Conservation (phyloP, 2,888 invertebrate genomes). For the Nesidiocoris tenuis region DNA sequence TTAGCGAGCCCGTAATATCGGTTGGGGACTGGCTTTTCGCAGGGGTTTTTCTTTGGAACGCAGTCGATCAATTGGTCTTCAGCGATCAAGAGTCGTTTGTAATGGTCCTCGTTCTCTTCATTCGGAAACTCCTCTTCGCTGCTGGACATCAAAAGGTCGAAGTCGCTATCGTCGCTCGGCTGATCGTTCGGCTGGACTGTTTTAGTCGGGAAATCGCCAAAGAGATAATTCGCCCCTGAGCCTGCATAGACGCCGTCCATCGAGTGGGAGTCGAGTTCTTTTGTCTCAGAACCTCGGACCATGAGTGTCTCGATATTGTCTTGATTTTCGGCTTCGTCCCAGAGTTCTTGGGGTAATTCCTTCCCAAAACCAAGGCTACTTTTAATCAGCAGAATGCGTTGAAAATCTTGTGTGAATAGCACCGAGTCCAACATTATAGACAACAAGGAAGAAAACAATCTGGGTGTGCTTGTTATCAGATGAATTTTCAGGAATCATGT, state of each 20-base stretch:
- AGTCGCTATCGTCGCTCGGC: slow-evolving; percentile 27
- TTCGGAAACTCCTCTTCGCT: slow-evolving; percentile 7
- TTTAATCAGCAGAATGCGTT: too few species aligned
- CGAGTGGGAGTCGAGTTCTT: slow-evolving; percentile 13
- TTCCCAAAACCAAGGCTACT: too few species aligned
- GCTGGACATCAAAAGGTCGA: slow-evolving; percentile 26
- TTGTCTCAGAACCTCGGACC: slow-evolving; percentile 13
- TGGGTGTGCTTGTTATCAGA: too few species aligned
- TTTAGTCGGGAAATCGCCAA: not conserved
- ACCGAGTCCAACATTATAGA: too few species aligned
- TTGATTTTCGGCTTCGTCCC: slow-evolving; percentile 32
- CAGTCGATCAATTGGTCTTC: slow-evolving; percentile 23
- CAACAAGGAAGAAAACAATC: too few species aligned
- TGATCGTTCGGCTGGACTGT: not conserved
- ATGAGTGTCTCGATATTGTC: slow-evolving; percentile 37
- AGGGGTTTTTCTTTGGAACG: not conserved
- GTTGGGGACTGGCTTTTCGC: not conserved
- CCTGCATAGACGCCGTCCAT: slow-evolving; percentile 6
- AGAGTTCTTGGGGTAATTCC: not conserved
- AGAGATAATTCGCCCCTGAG: not conserved
- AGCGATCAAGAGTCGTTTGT: slow-evolving; percentile 12
- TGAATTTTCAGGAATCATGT: not conserved
- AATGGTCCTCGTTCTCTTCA: slow-evolving; percentile 9
- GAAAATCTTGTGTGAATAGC: too few species aligned
- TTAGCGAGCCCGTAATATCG: slow-evolving; percentile 18